phyloP scores from a whole-genome alignment of 2,797 vertebrate genomes.

The Pyrrhura leucotis region DNA sequence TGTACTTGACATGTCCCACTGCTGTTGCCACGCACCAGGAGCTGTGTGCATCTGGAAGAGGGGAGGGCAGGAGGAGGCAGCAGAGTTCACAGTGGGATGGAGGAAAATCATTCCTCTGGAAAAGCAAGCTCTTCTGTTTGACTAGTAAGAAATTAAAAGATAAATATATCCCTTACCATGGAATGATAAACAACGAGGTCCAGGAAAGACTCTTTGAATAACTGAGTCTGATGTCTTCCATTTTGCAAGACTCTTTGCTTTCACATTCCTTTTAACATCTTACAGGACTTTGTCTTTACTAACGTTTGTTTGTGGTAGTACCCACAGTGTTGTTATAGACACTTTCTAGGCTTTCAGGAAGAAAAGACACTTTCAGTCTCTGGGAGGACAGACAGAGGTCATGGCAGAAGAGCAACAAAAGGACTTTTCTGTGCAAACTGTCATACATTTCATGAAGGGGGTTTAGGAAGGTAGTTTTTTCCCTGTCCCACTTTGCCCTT shows the following conservation, averaged over 20 bases:
- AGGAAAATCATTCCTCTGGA: conserved; percentile 11
- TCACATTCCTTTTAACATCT: conserved; percentile 8
- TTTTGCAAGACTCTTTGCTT: conserved; percentile 47
- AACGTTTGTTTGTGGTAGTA: conserved; percentile 28
- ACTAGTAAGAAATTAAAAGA: conserved; percentile 56
- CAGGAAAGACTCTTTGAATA: conserved; percentile 50
- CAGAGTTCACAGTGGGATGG: fast-evolving
- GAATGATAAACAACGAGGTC: conserved; percentile 32
- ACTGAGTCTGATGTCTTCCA: conserved; percentile 13
- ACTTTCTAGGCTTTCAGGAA: conserved; percentile 51
- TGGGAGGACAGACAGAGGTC: conserved; percentile 17
- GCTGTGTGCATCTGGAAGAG: neutral
- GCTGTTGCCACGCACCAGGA: conserved; percentile 45
- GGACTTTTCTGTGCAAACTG: neutral
- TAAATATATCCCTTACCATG: conserved; percentile 59
- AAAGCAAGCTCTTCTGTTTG: conserved; percentile 60
- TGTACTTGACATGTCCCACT: conserved; percentile 64
- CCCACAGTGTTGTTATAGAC: neutral
- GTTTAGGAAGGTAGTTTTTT: neutral
- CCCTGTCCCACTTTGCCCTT: neutral
- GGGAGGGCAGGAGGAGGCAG: neutral
- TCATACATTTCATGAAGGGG: neutral
- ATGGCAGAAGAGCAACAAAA: neutral
- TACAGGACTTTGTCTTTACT: neutral
- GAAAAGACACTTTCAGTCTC: neutral